Conservation (phyloP, 2,888 invertebrate genomes). For the Heterodera filipjevi region DNA sequence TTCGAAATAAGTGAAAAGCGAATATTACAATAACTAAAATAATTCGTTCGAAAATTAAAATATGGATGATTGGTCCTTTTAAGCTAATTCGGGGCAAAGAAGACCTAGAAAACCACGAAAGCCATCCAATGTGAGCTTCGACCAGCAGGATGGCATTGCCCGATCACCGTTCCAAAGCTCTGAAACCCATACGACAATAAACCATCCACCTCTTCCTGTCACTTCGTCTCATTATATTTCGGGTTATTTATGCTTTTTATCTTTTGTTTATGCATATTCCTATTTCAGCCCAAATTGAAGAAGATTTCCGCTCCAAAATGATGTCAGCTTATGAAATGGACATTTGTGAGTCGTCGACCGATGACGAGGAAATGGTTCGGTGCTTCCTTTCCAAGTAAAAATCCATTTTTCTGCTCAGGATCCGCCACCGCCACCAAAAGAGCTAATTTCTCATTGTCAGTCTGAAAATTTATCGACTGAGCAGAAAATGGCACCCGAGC, state of each 20-base stretch:
- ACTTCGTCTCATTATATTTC: constrained; percentile 8
- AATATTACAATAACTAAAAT: not conserved
- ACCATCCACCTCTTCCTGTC: not conserved
- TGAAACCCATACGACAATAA: not conserved
- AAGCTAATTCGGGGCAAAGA: constrained; percentile 15
- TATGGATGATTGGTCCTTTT: not conserved
- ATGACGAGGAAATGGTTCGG: constrained; percentile 22
- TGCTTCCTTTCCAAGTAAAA: not conserved
- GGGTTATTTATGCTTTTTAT: not conserved
- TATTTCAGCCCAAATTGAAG: constrained; percentile 23
- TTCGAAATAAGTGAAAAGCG: not conserved
- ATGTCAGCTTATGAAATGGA: constrained; percentile 23
- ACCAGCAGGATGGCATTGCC: not conserved
- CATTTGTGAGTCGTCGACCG: constrained; percentile 21
- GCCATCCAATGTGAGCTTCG: constrained; percentile 19
- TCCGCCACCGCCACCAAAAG: constrained; percentile 25
- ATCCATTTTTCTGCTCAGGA: not conserved
- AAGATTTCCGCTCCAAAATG: constrained; percentile 23
- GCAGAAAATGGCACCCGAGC: not conserved
- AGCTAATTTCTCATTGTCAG: not conserved
- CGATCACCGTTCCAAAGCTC: not conserved
- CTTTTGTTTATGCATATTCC: not conserved
- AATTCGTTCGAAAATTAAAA: too few species aligned
- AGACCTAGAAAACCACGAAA: constrained; percentile 31
- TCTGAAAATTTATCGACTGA: not conserved